phyloP scores from a whole-genome alignment of 2,888 invertebrate genomes.

The Andrena bucephala region DNA sequence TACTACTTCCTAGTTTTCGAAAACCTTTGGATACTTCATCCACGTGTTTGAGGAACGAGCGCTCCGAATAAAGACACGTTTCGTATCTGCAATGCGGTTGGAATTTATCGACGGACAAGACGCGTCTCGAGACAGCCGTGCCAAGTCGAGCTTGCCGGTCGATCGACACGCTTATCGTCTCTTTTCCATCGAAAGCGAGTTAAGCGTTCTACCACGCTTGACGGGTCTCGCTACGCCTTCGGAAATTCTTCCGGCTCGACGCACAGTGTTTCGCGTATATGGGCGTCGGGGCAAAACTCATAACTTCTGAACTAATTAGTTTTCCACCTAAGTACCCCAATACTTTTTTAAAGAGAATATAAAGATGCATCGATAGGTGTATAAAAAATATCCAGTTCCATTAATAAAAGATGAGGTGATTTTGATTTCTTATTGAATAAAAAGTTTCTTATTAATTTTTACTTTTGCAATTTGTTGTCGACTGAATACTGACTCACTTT shows the following conservation, averaged over 20 bases:
- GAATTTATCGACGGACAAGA: slow-evolving; percentile 54
- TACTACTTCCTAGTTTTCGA: not conserved
- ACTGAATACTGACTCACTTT: too few relatives aligned
- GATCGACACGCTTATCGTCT: slow-evolving; percentile 26
- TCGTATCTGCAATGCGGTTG: slow-evolving; percentile 60
- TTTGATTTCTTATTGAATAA: too few relatives aligned
- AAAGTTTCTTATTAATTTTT: too few relatives aligned
- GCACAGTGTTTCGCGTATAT: too few relatives aligned
- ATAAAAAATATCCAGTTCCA: too few relatives aligned
- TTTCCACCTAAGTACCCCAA: too few relatives aligned
- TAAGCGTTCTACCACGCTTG: slow-evolving; percentile 31
- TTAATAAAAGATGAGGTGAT: too few relatives aligned
- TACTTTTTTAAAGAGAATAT: too few relatives aligned
- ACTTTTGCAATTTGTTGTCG: too few relatives aligned
- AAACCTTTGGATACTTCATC: not conserved
- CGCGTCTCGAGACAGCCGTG: slow-evolving; percentile 24
- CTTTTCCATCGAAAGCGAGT: slow-evolving; percentile 7
- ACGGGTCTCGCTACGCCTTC: not conserved
- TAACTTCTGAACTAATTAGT: too few relatives aligned
- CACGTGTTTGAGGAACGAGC: not conserved
- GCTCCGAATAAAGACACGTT: not conserved
- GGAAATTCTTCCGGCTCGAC: not conserved
- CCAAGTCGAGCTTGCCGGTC: slow-evolving; percentile 43
- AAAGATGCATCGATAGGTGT: too few relatives aligned
- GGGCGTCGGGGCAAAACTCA: too few relatives aligned